Base-by-base conservation (phyloP, 2,888 invertebrate species). In the Unio pictorum region DNA sequence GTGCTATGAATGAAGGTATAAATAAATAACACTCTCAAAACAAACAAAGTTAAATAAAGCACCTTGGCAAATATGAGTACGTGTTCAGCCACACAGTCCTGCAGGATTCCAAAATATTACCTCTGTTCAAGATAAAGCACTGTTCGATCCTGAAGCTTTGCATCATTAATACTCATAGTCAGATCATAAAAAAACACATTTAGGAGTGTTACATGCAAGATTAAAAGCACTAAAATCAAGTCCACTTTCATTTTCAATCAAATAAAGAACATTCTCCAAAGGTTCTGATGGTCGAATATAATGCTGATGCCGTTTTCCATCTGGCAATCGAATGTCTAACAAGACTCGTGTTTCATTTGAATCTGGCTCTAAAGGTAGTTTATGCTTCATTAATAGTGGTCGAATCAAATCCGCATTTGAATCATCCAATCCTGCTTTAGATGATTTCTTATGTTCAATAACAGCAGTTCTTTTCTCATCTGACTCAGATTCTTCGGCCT, bases 261-360 rank as follows among this genome's bases (percentile, higher is more conserved):
- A 83, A 66, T 80, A 71, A 69, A 81, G 65, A 60, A 82, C 79
- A 55, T 69, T 34, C 23, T 71, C 64, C 54, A 84, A 69, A 23
- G 60, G 64, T 55, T 83, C 82, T 28, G 56, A 30, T 8, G 80
- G 75, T 26, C 78, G 70, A 71, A 84, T 83, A 71, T 75, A 72
- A 57, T 81, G 68, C 64, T 83, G 82, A 59, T 79, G 70, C 67
- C 84, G 75, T 61, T 79, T 71, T 18, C 84, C 83, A 69, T 82
- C 78, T 18, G 81, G 84, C 55, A 84, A 69, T 64, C 79, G 76
- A 34, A 84, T 71, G 6, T 83, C 84, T 17, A 84, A 69, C 56
- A 81, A 69, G 56, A 84, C 45, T 61, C 81, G 61, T 18, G 30
- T 58, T 57, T 83, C 84, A 1, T 61, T 63, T 23, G 72, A 73